Conservation (phyloP, 2,888 invertebrate genomes). For the Temnothorax ravouxi region DNA sequence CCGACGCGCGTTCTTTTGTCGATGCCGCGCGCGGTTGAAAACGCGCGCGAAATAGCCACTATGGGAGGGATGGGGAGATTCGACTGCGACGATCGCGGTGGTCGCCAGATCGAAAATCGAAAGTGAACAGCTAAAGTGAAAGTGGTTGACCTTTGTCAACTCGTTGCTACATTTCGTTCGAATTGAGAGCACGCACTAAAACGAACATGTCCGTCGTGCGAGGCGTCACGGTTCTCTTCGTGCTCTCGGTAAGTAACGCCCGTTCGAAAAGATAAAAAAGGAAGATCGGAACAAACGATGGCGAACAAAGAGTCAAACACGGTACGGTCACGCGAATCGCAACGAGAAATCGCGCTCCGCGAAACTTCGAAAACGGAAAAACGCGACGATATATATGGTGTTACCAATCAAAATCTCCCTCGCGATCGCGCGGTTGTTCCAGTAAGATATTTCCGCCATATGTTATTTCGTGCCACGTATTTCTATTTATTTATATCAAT, state of each 20-base stretch:
- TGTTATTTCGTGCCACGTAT: too few relatives aligned
- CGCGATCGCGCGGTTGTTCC: neutral
- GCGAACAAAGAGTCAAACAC: neutral
- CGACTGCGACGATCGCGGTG: neutral
- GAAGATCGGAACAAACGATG: neutral
- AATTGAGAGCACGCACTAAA: neutral
- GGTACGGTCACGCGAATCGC: neutral
- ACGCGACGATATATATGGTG: too few relatives aligned
- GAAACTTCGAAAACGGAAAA: neutral
- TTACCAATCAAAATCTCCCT: neutral
- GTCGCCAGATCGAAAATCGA: slow-evolving; percentile 9
- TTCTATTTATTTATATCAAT: neutral
- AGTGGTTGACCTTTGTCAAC: slow-evolving; percentile 32
- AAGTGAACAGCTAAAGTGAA: slow-evolving; percentile 33
- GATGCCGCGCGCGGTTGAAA: neutral
- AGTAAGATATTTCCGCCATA: neutral
- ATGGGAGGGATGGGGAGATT: neutral
- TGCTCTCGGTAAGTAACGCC: slow-evolving; percentile 22
- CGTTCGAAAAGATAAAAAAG: neutral
- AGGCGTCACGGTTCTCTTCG: neutral
- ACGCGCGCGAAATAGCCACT: neutral
- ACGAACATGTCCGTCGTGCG: neutral
- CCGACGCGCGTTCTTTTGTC: neutral
- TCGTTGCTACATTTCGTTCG: neutral
- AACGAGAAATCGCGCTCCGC: neutral